Base-by-base conservation (phyloP, 1,140 invertebrate genomes). In the Ostrea edulis region DNA sequence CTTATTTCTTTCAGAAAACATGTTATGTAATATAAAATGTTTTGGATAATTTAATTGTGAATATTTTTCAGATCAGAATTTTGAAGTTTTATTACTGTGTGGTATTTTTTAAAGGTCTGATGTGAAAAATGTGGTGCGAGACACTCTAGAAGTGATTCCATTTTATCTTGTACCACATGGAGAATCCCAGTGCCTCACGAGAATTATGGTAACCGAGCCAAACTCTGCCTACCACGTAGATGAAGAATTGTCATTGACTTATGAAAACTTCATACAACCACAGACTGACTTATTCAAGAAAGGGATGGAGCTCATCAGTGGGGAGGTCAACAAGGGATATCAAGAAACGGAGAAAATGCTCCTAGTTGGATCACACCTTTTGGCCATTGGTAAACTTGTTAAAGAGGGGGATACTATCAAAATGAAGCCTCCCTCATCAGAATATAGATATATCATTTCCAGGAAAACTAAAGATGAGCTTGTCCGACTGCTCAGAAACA, bases 341-440 rank as follows among this genome's bases (percentile, higher is more conserved):
- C 94, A 95, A 52, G 93, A 95, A 85, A 92, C 92, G 51, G 95
- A 95, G 88, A 88, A 91, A 77, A 94, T 95, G 93, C 87, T 95
- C 29, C 54, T 90, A 8, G 91, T 93, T 44, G 94, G 94, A 12
- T 93, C 93, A 12, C 86, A 86, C 9, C 35, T 95, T 14, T 89
- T 95, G 3, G 95, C 92, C 8, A 89, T 95, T 11, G 95, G 95
- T 14, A 90, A 93, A 89, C 22, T 95, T 0, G 89, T 90, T 8
- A 86, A 94, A 8, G 92, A 93, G n/a, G 90, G 89, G 54, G 93
- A 92, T 2, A 90, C 89, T 44, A 44, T 95, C 5, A 93, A 92
- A 62, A 85, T 95, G 55, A 52, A 62, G 20, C 92, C 95, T 9
- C 94, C 95, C 0, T 83, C 84, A 12, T 35, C 87, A 71, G 90